A percentile compares a stretch with the other conserved stretches of the same genome.
phyloP scores from a whole-genome alignment of 2,888 invertebrate genomes.

The Chrysolina oricalcia region DNA sequence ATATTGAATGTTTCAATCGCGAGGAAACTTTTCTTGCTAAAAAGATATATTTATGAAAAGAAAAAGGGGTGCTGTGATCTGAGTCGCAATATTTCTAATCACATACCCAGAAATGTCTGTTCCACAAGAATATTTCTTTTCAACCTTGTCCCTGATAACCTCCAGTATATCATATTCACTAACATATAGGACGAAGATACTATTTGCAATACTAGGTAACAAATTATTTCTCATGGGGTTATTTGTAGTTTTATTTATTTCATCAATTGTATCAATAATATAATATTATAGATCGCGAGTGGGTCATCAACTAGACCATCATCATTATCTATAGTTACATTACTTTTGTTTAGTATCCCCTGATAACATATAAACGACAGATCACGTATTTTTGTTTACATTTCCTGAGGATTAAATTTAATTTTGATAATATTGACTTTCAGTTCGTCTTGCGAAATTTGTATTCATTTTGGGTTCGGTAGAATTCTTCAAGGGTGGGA shows the following conservation, averaged over 20 bases:
- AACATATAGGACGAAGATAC: too few relatives aligned
- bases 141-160: too few relatives aligned
- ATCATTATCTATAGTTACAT: too few relatives aligned
- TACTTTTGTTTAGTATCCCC: not conserved
- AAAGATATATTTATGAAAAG: slow-evolving; percentile 13
- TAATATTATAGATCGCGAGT: not conserved
- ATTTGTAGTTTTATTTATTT: slow-evolving; percentile 7
- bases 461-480: not conserved
- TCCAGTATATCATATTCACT: too few relatives aligned
- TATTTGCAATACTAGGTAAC: not conserved
- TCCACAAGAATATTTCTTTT: too few relatives aligned
- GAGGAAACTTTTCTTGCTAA: slow-evolving; percentile 12
- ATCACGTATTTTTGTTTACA: not conserved
- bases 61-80: not conserved
- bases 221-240: slow-evolving; percentile 1
- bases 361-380: too few relatives aligned
- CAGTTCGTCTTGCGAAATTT: not conserved
- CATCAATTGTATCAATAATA: not conserved
- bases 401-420: slow-evolving; percentile 2
- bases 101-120: slow-evolving; percentile 16
- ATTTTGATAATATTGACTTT: slow-evolving; percentile 9
- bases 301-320: too few relatives aligned
- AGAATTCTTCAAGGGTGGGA: slow-evolving; percentile 5
- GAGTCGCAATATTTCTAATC: not conserved
- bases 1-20: slow-evolving; percentile 8